A percentile compares a stretch with the other conserved stretches of the same genome.
Conservation (phyloP, 1,140 invertebrate genomes). For the Plectus sambesii region DNA sequence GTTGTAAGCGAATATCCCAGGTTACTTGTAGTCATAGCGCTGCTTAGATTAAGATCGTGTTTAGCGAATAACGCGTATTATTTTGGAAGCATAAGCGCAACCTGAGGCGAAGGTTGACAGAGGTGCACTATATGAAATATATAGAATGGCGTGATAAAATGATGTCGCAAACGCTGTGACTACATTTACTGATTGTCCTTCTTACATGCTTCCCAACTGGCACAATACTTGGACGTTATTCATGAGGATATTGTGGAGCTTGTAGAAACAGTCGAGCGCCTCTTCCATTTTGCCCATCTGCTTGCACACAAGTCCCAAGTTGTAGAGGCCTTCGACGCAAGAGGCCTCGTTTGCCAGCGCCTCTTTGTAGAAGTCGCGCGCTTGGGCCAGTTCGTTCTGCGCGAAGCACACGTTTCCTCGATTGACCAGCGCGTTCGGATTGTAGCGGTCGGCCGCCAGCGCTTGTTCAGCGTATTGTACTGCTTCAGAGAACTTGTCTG, state of each 20-base stretch:
- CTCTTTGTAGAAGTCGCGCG: constrained; percentile 62
- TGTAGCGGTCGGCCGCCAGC: constrained; percentile 64
- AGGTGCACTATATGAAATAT: too few relatives aligned
- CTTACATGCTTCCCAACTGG: constrained; percentile 67
- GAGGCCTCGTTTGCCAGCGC: constrained; percentile 69
- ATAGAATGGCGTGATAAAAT: constrained; percentile 6
- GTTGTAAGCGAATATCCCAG: too few relatives aligned
- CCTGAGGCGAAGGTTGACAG: too few relatives aligned
- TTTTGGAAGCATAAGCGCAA: too few relatives aligned
- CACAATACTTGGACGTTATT: constrained; percentile 72
- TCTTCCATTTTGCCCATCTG: constrained; percentile 56
- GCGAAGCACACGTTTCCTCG: constrained; percentile 68
- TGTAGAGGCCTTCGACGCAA: constrained; percentile 80
- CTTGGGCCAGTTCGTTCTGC: constrained; percentile 61
- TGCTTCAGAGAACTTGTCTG: constrained; percentile 66
- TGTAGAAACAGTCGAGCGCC: constrained; percentile 66
- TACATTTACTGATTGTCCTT: constrained; percentile 1
- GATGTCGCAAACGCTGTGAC: not conserved
- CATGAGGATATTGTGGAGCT: constrained; percentile 63
- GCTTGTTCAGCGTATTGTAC: constrained; percentile 67
- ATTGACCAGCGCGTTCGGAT: constrained; percentile 73
- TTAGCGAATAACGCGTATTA: too few relatives aligned
- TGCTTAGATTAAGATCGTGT: too few relatives aligned
- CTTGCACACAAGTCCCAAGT: constrained; percentile 57
- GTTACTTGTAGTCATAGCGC: too few relatives aligned